Evolutionary conservation across 2,113 vertebrate species (phyloP).

Genomic region (Baryphthengus martii): DNA sequence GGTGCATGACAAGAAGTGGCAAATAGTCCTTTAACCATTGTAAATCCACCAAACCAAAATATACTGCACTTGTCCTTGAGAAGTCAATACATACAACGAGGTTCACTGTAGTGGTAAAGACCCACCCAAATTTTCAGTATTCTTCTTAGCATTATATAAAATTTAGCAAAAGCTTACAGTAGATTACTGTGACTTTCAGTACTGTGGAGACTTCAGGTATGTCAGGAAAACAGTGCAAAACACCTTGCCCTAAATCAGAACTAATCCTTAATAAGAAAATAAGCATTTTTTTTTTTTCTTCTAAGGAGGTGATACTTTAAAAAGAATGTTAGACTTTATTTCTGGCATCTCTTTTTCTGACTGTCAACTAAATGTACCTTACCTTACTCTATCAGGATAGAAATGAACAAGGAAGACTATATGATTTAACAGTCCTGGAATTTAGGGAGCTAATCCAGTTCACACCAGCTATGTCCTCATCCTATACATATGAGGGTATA

Average conservation of each 20-base stretch:
- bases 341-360: background rate
- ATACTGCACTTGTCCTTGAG: background rate
- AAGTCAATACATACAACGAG: background rate
- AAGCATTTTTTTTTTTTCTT: background rate
- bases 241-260: constrained; percentile 1
- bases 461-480: background rate
- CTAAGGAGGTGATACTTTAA: background rate
- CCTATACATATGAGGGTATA: background rate
- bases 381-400: background rate
- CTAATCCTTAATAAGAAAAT: constrained; percentile 41
- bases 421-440: background rate
- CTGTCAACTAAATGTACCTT: background rate
- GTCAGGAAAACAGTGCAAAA: background rate
- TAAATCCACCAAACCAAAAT: background rate
- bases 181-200: constrained; percentile 29
- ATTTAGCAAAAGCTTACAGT: constrained; percentile 1
- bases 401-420: background rate
- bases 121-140: background rate
- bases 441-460: background rate
- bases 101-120: background rate
- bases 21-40: background rate
- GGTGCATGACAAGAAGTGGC: background rate
- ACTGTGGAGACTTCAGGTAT: background rate
- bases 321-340: background rate
- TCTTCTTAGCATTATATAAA: background rate